Conservation (phyloP, 2,888 invertebrate species). For the Punctoribates punctum region DNA sequence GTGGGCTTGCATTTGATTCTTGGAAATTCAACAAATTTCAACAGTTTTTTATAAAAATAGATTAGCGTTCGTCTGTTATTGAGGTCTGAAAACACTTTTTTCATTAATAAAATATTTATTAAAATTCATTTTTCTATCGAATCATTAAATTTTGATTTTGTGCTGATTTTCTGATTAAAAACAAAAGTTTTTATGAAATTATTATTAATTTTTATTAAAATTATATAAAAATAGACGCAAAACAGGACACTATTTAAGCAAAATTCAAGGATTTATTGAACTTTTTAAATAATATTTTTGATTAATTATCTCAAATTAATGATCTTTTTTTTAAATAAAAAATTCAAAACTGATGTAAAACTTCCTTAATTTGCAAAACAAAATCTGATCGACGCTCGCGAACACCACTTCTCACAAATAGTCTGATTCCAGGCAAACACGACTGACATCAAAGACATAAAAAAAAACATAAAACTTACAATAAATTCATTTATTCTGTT, state of each 20-base stretch:
- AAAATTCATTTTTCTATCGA: neutral
- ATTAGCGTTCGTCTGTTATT: no score
- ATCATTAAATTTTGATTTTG: neutral
- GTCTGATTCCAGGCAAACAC: neutral
- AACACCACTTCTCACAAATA: neutral
- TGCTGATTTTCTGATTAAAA: neutral
- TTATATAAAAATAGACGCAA: neutral
- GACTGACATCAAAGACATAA: neutral
- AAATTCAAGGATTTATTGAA: neutral
- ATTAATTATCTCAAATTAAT: neutral
- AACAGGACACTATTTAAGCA: neutral
- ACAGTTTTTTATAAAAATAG: no score
- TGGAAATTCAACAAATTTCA: no score
- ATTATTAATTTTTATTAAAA: neutral
- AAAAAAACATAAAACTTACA: neutral
- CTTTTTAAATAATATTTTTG: neutral
- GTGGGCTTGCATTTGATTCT: no score
- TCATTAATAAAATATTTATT: neutral
- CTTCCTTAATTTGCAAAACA: slow-evolving; percentile 4
- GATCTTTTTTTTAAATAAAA: neutral
- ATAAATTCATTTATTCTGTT: slow-evolving; percentile 1
- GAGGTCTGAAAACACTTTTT: neutral
- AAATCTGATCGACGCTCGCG: neutral
- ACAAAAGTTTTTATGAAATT: neutral
- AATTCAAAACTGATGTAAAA: neutral